Evolutionary conservation across 2,888 invertebrate species (phyloP).

Genomic region (Proisotoma minuta): DNA sequence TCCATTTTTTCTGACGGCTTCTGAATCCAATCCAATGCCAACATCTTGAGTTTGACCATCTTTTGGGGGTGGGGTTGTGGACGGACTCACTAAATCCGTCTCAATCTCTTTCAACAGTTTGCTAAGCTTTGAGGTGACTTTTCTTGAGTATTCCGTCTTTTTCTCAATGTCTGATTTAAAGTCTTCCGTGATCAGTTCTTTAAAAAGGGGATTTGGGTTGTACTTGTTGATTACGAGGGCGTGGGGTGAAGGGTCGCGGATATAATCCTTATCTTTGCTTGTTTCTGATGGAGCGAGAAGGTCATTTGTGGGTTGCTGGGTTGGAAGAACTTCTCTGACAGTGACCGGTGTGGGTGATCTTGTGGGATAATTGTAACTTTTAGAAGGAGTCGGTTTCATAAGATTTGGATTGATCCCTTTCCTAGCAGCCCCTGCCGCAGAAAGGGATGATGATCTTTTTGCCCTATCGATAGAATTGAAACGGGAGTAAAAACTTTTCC

Average conservation of each 20-base stretch:
- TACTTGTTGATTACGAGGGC: conserved; percentile 38
- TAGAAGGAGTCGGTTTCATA: too few species aligned
- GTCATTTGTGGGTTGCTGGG: too few species aligned
- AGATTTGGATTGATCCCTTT: neutral
- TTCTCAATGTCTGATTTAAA: conserved; percentile 33
- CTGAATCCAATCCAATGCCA: neutral
- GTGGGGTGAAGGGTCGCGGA: conserved; percentile 19
- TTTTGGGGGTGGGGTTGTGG: conserved; percentile 13
- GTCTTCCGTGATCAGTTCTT: conserved; percentile 40
- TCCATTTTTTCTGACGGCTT: neutral
- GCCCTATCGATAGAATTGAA: conserved; percentile 80
- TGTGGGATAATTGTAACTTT: neutral
- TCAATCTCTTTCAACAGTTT: conserved; percentile 45
- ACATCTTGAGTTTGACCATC: conserved; percentile 16
- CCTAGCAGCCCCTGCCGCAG: conserved; percentile 15
- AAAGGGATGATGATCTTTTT: conserved; percentile 20
- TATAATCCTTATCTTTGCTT: neutral
- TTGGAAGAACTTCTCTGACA: neutral
- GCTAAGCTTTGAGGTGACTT: conserved; percentile 43
- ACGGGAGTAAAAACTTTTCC: conserved; percentile 82
- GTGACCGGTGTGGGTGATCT: neutral
- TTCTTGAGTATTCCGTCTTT: conserved; percentile 42
- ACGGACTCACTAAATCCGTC: conserved; percentile 31
- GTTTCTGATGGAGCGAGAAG: too few species aligned
- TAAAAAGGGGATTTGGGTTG: conserved; percentile 44